Base-by-base conservation (phyloP, 2,113 vertebrate species). In the Pelvicachromis taeniatus region DNA sequence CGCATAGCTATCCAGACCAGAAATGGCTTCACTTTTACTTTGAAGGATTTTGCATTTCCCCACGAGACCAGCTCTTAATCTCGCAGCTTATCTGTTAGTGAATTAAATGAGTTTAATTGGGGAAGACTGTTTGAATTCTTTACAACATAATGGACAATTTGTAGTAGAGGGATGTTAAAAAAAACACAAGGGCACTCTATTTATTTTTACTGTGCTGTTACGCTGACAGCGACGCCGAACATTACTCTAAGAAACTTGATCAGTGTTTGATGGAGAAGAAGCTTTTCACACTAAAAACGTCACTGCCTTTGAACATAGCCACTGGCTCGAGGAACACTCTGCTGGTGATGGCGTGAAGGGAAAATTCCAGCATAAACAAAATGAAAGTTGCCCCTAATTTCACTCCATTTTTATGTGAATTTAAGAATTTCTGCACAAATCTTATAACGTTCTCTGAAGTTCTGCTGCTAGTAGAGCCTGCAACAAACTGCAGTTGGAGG, bases 341-440 rank as follows among this genome's bases (percentile, higher is more conserved):
- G 13, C 38, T 42, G 13, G n/a, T 70, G 63, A 70, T 42, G 3
- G 40, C 29, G 5, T 48, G 40, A 48, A 29, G 42, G 9, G 4
- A 11, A 73, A 73, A 8, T 70, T 70, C 16, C 13, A 26, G 38
- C 38, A 10, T 70, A 45, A 42, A 45, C 7, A 23, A 70, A 70
- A 70, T 45, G 23, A 42, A 48, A 70, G 21, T 73, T 73, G 4
- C 5, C 40, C 23, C 5, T 7, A 70, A 1, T 11, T 73, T 50
- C 45, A 17, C 14, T 50, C 13, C 6, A 50, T 17, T 11, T 10
- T 70, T 29, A 29, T 17, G 21, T 0, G 0, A 48, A 17, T 48
- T 16, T 29, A 48, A 45, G 38, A 7, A 0, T 70, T 2, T 48
- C 48, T 29, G 40, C 0, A 29, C 9, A 17, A 14, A 17, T 68